A percentile compares a stretch with the other conserved stretches of the same genome.
Conservation (phyloP, 2,113 vertebrate genomes). For the Eretmochelys imbricata region DNA sequence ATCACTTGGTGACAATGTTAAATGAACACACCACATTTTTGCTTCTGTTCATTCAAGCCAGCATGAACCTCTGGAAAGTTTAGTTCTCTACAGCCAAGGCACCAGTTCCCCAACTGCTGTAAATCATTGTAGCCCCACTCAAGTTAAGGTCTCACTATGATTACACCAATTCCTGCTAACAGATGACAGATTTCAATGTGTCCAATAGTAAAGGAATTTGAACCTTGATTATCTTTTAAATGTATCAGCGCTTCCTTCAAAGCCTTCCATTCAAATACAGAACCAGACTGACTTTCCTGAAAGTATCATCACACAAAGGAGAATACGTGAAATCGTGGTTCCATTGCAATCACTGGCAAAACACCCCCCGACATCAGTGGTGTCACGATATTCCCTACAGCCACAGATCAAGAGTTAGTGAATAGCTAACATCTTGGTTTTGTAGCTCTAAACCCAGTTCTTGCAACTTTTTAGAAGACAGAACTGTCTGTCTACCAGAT, state of each 20-base stretch:
- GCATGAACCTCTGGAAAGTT: background rate
- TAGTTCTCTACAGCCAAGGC: background rate
- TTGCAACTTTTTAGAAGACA: too few species aligned
- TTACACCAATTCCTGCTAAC: background rate
- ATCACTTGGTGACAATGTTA: background rate
- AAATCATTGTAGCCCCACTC: accelerated
- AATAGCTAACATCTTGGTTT: too few species aligned
- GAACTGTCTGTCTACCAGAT: too few species aligned
- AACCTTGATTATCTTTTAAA: background rate
- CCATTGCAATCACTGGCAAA: accelerated
- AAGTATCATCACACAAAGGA: background rate
- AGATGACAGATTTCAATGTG: background rate
- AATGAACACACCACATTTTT: background rate
- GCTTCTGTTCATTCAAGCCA: accelerated
- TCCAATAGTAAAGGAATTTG: background rate
- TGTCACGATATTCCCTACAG: too few species aligned
- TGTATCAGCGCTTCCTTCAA: background rate
- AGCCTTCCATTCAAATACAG: background rate
- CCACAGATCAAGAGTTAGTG: too few species aligned
- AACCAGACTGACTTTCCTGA: background rate
- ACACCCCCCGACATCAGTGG: background rate
- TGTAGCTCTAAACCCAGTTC: too few species aligned
- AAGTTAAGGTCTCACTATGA: background rate
- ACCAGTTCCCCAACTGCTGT: background rate
- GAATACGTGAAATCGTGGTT: background rate